A percentile compares a stretch with the other conserved stretches of the same genome.
Evolutionary conservation across 2,113 vertebrate genomes (phyloP).

Genomic region (Melanostigma gelatinosum): DNA sequence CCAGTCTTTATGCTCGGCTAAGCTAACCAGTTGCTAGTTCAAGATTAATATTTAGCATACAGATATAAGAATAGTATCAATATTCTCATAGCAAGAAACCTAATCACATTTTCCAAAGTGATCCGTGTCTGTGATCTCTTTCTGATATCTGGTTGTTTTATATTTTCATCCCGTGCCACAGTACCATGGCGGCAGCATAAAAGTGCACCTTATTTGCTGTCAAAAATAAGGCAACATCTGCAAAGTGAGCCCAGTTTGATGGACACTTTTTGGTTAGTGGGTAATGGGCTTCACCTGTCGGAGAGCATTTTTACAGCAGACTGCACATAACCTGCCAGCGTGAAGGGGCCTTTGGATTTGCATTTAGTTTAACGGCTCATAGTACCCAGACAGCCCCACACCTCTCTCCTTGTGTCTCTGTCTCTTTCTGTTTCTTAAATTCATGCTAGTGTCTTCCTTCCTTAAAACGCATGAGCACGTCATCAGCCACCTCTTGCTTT

Average conservation of each 20-base stretch:
- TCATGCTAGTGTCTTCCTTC: slow-evolving; percentile 19
- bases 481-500: slow-evolving; percentile 20
- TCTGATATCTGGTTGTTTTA: slow-evolving; percentile 27
- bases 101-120: background rate
- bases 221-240: slow-evolving; percentile 65
- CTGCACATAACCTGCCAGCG: slow-evolving; percentile 28
- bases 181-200: slow-evolving; percentile 26
- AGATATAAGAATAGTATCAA: background rate
- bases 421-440: slow-evolving; percentile 32
- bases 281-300: slow-evolving; percentile 73
- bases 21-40: background rate
- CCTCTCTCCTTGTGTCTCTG: background rate
- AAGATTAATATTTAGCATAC: background rate
- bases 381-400: slow-evolving; percentile 3
- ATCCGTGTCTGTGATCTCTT: slow-evolving; percentile 30
- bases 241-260: slow-evolving; percentile 57
- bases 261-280: slow-evolving; percentile 69
- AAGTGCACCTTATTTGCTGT: slow-evolving; percentile 44
- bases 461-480: slow-evolving; percentile 34
- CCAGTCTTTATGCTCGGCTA: background rate
- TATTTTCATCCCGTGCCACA: slow-evolving; percentile 28
- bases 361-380: slow-evolving; percentile 56
- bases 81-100: background rate
- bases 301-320: slow-evolving; percentile 58
- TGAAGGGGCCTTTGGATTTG: slow-evolving; percentile 36